Percentiles rank a stretch among this genome's conserved stretches.
These are phyloP conservation scores for Rhea pennata DNA, from an alignment of 2,113 vertebrate species.

Conservation along the genomic window DNA sequence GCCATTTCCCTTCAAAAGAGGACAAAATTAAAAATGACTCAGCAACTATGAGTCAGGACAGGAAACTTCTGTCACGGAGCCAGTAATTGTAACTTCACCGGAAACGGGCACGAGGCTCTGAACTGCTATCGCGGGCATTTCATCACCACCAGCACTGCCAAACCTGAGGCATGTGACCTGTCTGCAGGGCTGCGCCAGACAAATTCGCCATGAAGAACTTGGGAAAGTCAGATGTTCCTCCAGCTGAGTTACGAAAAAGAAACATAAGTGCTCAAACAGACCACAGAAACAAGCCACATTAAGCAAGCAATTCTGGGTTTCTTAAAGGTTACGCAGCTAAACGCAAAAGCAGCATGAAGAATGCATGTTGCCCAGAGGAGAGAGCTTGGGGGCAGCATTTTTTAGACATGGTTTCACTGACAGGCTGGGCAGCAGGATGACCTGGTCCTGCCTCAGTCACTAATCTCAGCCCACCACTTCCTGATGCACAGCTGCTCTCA, in stretches of 20 bases:
- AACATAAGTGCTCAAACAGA: not conserved
- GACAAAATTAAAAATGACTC: constrained; percentile 56
- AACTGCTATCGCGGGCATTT: fast-evolving
- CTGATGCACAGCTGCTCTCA: not conserved
- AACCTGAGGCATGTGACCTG: not conserved
- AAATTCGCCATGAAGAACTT: not conserved
- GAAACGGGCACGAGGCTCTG: not conserved
- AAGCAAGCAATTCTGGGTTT: not conserved
- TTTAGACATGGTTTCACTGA: not conserved
- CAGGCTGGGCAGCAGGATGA: not conserved
- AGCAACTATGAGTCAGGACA: constrained; percentile 59
- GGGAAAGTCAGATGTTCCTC: constrained; percentile 38
- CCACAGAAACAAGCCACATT: not conserved
- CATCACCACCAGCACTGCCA: not conserved
- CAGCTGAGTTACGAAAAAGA: constrained; percentile 8
- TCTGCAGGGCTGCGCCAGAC: not conserved
- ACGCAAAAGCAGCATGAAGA: not conserved
- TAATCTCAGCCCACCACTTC: not conserved
- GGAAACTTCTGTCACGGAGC: not conserved
- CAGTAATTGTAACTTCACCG: not conserved
- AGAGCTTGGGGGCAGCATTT: not conserved
- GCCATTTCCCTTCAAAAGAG: constrained; percentile 26
- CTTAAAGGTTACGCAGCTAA: not conserved
- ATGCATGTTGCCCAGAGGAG: too few relatives aligned
- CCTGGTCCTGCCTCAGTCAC: not conserved